phyloP scores from a whole-genome alignment of 2,888 invertebrate species.

The Noctua fimbriata region DNA sequence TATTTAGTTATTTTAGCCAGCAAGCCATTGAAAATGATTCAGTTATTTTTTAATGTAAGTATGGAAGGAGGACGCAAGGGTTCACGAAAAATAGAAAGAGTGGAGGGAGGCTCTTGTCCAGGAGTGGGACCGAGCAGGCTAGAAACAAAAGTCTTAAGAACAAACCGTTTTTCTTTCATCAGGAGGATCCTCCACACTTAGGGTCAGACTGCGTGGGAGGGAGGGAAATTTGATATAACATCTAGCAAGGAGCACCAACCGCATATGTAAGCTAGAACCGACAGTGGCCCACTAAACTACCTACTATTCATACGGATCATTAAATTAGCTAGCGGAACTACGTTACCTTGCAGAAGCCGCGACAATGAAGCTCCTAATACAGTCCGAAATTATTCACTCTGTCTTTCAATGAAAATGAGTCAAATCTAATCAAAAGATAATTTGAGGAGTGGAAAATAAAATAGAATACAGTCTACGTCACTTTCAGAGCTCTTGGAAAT shows the following conservation, averaged over 20 bases:
- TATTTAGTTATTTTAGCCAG: too few species aligned
- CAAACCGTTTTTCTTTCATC: too few species aligned
- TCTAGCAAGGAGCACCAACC: background rate
- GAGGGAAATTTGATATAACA: background rate
- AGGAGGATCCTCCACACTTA: background rate
- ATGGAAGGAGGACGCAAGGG: too few species aligned
- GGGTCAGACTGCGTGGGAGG: background rate
- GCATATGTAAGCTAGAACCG: background rate
- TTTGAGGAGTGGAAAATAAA: background rate
- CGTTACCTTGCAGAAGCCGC: background rate
- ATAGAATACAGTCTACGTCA: background rate
- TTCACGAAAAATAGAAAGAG: too few species aligned
- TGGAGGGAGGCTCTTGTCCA: too few species aligned
- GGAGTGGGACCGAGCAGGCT: too few species aligned
- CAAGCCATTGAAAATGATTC: background rate
- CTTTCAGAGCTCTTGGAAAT: background rate
- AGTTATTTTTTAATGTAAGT: too few species aligned
- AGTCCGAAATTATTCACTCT: background rate
- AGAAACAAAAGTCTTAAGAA: too few species aligned
- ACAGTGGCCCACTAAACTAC: too few species aligned
- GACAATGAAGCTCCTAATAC: background rate
- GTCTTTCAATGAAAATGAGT: background rate
- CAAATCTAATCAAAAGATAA: background rate
- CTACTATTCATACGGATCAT: too few species aligned
- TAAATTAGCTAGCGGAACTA: background rate